Base-by-base conservation (phyloP, 64 coral and sea anemone species). In the Anthopleura sola region DNA sequence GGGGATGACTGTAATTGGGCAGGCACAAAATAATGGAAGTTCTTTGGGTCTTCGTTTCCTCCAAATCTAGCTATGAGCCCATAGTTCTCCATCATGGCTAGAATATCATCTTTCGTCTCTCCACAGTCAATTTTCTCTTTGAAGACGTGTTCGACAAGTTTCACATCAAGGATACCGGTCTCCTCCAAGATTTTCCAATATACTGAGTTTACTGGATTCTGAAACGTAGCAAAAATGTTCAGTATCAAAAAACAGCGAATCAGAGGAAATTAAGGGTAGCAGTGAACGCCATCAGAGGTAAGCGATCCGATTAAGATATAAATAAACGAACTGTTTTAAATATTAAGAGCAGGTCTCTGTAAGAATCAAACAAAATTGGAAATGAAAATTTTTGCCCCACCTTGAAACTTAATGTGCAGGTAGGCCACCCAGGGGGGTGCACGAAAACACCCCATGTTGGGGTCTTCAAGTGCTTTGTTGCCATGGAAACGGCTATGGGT, bases 31-130 rank as follows among this genome's bases (percentile, higher is more conserved):
- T 90, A 90, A 39, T 29, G 48, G 18, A 34, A 26, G 10, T 44
- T 39, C 12, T 54, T 24, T 5, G 58, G 34, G 39, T n/a, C 58
- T 26, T 47, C 48, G 7, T 21, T 36, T 24, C 40, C 20, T 24
- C 40, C 11, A 31, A 90, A 90, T 49, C 75, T 77, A 34, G 81
- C 88, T 13, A 90, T 85, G 48, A 90, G 83, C 12, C 88, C 88
- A 85, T 90, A 90, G 18, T 84, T 48, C 23, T 90, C 82, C 88
- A 90, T 90, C 88, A 90, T 90, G n/a, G 62, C 81, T 23, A 90
- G 69, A 62, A 90, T 53, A 33, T 90, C 88, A 31, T 90, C 58
- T 47, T 78, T 83, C 16, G 44, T 66, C 15, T 84, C 40, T 23
- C 48, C 88, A 36, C 37, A 78, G 3, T 75, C 40, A 18, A 90